Base-by-base conservation (phyloP, 2,797 vertebrate genomes). In the Margarornis squamiger region DNA sequence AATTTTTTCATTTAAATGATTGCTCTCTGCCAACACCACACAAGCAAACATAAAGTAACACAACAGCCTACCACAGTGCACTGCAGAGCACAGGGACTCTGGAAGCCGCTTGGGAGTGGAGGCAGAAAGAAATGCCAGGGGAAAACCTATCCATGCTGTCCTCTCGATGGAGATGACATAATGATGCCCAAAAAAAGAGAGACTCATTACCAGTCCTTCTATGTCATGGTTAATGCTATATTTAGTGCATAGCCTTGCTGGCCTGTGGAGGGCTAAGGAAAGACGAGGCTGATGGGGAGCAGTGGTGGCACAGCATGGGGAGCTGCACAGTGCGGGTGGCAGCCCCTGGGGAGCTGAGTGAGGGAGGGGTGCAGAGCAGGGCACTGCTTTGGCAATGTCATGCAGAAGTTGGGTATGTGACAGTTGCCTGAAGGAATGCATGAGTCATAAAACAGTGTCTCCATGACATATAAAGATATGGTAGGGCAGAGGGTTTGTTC, bases 231-330 rank as follows among this genome's bases (percentile, higher is more conserved):
- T 83, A 88, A 48, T 41, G n/a, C 68, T 95, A 9, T 72, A 43
- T 78, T 81, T 78, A 66, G 62, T 0, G 0, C 21, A 3, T 32
- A 26, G 48, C 32, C 7, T 0, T 45, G 72, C 36, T 68, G 72
- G 30, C 14, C 13, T 39, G 59, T 0, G 0, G 45, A 54, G 46
- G 9, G 52, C 29, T 76, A 5, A 14, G 5, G 8, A 10, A 63
- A 67, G 57, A 20, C 0, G 6, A 43, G 18, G 46, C 22, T 67
- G 75, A 16, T 26, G 68, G 34, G 27, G 43, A 32, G 46, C 3
- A 2, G 14, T 3, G 62, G 39, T 57, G 54, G 52, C 23, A 7
- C 15, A 5, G 54, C 27, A 13, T 0, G 1, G 57, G 81, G 32
- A 84, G 76, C 55, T 36, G 71, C 1, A 10, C 6, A 32, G 5